Base-by-base conservation (phyloP, 2,113 vertebrate species). In the Saimiri boliviensis region DNA sequence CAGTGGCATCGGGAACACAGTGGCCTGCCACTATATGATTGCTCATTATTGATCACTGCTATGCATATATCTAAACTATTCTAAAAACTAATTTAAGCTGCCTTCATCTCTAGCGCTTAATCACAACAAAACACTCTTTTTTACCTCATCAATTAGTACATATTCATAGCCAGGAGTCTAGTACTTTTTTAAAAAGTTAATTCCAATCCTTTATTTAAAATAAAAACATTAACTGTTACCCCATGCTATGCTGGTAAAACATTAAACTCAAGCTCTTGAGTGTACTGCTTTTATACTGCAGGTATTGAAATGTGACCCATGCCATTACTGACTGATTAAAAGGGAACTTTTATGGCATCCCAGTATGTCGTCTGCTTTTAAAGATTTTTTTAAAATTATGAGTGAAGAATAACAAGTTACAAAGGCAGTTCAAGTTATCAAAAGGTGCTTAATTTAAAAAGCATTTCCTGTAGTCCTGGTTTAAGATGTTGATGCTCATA, bases 361-460 rank as follows among this genome's bases (percentile, higher is more conserved):
- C 37, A 96, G 71, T 73, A 70, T 60, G 95, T 35, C 82, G 21
- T 83, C 74, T 74, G 56, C 88, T 79, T 94, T 89, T 80, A 89
- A 90, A 74, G 79, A 6, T 21, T 73, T 82, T 80, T 85, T 42
- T 21, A 0, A 14, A 58, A 85, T 66, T 49, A 79, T 79, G 16
- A 80, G 23, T 89, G 60, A 93, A 93, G 56, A 81, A 93, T 82
- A 94, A 89, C 32, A n/a, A 93, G 90, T 56, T 71, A 52, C 63
- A 80, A 73, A 76, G 63, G 63, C 40, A 92, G 70, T 77, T 84
- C 74, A 30, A 88, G 32, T 80, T 95, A 96, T 91, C 82, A 94
- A 97, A 95, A 95, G 54, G 70, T 73, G 70, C 56, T 97, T 97
- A 94, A 94, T 93, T 97, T 97, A 77, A 81, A 93, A 96, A 93